phyloP scores from a whole-genome alignment of 2,113 vertebrate genomes.

The Rhabdornis inornatus region DNA sequence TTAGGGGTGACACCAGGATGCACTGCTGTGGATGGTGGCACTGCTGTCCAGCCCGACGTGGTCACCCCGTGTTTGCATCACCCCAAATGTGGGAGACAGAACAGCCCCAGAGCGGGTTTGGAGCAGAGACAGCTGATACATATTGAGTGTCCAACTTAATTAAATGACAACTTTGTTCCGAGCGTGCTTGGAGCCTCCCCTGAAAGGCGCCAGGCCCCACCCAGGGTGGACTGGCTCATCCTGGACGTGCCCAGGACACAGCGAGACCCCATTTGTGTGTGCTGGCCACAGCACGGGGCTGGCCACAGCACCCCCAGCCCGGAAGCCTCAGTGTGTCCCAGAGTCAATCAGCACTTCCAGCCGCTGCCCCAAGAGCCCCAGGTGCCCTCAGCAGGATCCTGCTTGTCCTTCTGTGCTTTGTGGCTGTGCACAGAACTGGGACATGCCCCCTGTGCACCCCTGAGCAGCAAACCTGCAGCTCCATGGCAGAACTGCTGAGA shows the following conservation, averaged over 20 bases:
- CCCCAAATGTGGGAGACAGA: neutral
- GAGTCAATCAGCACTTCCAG: neutral
- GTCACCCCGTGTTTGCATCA: accelerated
- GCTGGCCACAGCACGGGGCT: neutral
- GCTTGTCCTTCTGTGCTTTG: neutral
- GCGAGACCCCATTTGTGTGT: too few relatives aligned
- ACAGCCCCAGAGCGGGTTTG: accelerated
- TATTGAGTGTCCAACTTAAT: neutral
- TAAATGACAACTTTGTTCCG: neutral
- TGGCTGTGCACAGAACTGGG: neutral
- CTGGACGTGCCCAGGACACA: accelerated
- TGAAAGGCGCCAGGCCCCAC: neutral
- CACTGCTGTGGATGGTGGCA: accelerated
- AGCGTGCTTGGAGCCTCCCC: accelerated
- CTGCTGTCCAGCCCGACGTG: accelerated
- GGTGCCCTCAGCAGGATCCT: neutral
- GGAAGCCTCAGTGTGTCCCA: accelerated
- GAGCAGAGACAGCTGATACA: neutral
- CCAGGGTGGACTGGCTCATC: neutral
- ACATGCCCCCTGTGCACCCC: neutral
- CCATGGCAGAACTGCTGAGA: neutral
- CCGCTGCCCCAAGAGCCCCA: neutral
- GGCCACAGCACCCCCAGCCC: accelerated
- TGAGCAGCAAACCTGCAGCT: neutral
- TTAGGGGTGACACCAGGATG: neutral